Conservation (phyloP, 2,113 vertebrate species). For the Lophotis ruficrista region DNA sequence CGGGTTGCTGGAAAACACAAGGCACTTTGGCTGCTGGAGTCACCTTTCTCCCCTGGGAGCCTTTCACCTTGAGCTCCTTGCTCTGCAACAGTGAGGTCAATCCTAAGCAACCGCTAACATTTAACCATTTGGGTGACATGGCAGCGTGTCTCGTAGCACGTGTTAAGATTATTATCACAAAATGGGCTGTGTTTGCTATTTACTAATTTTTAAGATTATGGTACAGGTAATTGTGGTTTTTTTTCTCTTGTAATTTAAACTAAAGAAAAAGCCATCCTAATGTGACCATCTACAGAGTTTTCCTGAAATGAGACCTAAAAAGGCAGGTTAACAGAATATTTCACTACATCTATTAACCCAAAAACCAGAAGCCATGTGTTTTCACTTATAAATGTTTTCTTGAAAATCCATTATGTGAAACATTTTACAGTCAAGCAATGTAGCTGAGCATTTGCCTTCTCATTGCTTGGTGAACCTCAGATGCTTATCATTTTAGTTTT, state of each 20-base stretch:
- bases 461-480: slow-evolving; percentile 14
- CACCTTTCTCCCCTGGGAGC: neutral
- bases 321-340: slow-evolving; percentile 17
- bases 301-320: neutral
- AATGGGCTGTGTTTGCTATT: neutral
- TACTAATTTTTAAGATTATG: neutral
- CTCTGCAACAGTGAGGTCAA: neutral
- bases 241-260: neutral
- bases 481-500: slow-evolving; percentile 38
- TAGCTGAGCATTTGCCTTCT: slow-evolving; percentile 17
- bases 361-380: slow-evolving; percentile 52
- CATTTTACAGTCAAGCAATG: slow-evolving; percentile 12
- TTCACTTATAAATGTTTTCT: slow-evolving; percentile 60
- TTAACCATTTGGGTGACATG: neutral
- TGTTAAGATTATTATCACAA: neutral
- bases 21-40: fast-evolving
- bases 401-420: slow-evolving; percentile 16
- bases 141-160: neutral
- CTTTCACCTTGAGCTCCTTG: neutral
- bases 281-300: neutral
- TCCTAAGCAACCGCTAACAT: neutral
- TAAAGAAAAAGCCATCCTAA: neutral
- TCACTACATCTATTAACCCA: slow-evolving; percentile 13
- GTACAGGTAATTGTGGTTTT: neutral
- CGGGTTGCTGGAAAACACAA: neutral